Evolutionary conservation across 2,888 invertebrate species (phyloP), one percentile per base, ranked within the genome.

Genomic region (Philereme transversata): DNA sequence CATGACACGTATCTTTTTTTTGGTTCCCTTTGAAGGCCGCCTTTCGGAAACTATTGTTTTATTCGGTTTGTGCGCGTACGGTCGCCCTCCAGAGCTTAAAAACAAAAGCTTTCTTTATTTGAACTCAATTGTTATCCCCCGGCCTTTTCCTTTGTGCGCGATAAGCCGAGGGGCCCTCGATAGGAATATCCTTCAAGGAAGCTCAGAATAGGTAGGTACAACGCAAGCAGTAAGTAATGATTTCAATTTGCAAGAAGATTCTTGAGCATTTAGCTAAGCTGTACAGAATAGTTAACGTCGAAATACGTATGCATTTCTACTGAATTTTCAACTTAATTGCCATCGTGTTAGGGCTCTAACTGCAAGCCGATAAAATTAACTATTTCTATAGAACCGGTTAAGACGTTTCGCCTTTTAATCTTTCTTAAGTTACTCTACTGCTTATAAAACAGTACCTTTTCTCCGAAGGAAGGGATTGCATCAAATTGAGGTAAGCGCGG

Each of bases 101-200:
- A 76, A 78, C 77, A 77, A 81, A 75, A 72, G 73, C 70, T 70
- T 75, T 73, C 72, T 77, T 79, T 79, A 82, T 82, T 79, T 77
- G 75, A 75, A 76, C 67, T 75, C 74, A 69, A 77, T 78, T 78
- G 78, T 75, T 71, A 72, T 70, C 75, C 67, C 49, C 63, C 62
- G 65, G 63, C 68, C 70, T 60, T 71, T 68, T 65, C 70, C 74
- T 70, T 76, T 75, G 73, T 72, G 72, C 68, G 62, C 69, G 78
- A 81, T 81, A 80, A 80, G 75, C 77, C 71, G 57, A 40, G 51
- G 61, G 65, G 52, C 65, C 64, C 49, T 59, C 66, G 61, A 71
- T 74, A 76, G 69, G 74, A 67, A 74, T 73, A 75, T 73, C 75
- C 77, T 71, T 70, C 72, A 68, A 68, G 62, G 33, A 53, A 34